Conservation (phyloP, 2,113 vertebrate genomes). For the Varanus salvator region DNA sequence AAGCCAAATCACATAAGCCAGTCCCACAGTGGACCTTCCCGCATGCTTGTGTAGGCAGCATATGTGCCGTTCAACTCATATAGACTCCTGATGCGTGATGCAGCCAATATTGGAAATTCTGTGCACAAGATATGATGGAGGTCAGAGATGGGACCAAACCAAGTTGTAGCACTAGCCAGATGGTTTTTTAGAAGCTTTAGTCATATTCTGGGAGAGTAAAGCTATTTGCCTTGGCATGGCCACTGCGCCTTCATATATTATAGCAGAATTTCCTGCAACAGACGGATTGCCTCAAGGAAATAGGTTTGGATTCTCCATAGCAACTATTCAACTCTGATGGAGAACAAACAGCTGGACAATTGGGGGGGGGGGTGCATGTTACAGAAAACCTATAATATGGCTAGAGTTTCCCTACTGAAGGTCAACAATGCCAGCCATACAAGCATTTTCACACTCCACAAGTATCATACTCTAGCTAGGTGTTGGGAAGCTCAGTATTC, state of each 20-base stretch:
- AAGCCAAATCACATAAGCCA: background rate
- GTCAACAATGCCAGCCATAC: background rate
- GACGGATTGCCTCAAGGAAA: background rate
- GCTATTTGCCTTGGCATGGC: background rate
- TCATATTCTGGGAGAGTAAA: background rate
- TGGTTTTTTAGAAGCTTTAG: background rate
- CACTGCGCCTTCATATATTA: background rate
- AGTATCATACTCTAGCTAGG: background rate
- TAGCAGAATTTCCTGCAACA: background rate
- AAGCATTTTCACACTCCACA: background rate
- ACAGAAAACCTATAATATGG: background rate
- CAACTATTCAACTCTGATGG: too few species aligned
- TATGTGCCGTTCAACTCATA: background rate
- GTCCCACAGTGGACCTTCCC: background rate
- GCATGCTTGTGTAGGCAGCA: background rate
- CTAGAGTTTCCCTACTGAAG: background rate
- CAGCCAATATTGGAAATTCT: background rate
- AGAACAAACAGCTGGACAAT: background rate
- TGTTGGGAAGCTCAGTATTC: background rate
- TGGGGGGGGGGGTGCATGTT: too few species aligned
- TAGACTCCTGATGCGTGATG: background rate
- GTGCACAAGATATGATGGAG: background rate
- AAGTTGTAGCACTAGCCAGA: background rate
- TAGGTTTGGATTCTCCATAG: background rate
- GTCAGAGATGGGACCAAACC: background rate